A percentile compares a stretch with the other conserved stretches of the same genome.
phyloP scores from a whole-genome alignment of 2,888 invertebrate genomes.

The Drosophila eohydei region DNA sequence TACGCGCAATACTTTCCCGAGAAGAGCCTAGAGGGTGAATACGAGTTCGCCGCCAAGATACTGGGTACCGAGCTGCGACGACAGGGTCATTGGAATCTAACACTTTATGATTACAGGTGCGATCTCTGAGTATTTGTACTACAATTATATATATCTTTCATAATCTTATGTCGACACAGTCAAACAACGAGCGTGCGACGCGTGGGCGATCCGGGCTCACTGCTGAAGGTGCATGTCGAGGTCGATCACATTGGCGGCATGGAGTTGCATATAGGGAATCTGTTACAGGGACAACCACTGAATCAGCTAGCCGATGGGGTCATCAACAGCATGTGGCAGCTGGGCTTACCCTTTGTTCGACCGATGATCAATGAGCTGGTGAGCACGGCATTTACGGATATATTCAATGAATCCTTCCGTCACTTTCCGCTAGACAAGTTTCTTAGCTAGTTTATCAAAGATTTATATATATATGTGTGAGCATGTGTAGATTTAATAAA shows the following conservation, averaged over 20 bases:
- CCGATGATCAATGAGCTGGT: slow-evolving; percentile 93
- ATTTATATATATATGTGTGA: slow-evolving; percentile 23
- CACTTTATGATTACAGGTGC: slow-evolving; percentile 88
- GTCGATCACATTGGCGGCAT: slow-evolving; percentile 91
- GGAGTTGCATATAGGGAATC: slow-evolving; percentile 91
- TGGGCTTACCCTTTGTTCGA: slow-evolving; percentile 90
- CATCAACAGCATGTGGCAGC: slow-evolving; percentile 93
- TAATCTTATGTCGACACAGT: slow-evolving; percentile 56
- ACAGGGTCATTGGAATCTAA: slow-evolving; percentile 90
- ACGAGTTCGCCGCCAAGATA: slow-evolving; percentile 88
- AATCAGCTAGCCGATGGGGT: slow-evolving; percentile 89
- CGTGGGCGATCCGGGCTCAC: slow-evolving; percentile 84
- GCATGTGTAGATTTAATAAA: slow-evolving; percentile 39
- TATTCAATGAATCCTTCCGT: slow-evolving; percentile 91
- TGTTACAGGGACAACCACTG: slow-evolving; percentile 88
- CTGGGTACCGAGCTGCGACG: slow-evolving; percentile 88
- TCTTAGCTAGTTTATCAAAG: slow-evolving; percentile 83
- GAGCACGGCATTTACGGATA: slow-evolving; percentile 92
- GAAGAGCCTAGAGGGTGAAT: slow-evolving; percentile 89
- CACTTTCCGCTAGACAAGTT: slow-evolving; percentile 90
- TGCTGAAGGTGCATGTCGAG: slow-evolving; percentile 88
- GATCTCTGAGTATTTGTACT: background rate
- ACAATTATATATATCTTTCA: background rate
- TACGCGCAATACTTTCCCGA: slow-evolving; percentile 94
- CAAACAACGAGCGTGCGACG: slow-evolving; percentile 86